Base-by-base conservation (phyloP, 1,140 invertebrate genomes). In the Lanistes nyassanus region DNA sequence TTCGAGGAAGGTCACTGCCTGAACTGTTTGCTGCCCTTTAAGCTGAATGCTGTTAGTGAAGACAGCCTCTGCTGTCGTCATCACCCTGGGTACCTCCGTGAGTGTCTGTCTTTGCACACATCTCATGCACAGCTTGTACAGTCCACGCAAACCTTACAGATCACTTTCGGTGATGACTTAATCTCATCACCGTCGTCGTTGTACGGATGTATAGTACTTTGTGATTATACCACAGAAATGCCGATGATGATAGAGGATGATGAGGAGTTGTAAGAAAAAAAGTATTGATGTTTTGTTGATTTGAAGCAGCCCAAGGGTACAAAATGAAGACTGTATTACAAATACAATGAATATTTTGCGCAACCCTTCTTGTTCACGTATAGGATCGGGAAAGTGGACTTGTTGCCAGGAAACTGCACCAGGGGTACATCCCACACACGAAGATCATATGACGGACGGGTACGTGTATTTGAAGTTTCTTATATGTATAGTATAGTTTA, bases 41-140 rank as follows among this genome's bases (percentile, higher is more conserved):
- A 13, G 16, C 42, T 53, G 2, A 31, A 19, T 31, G 23, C 16
- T 0, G 34, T n/a, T 21, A 19, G n/a, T 4, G 6, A 73, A 21
- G 55, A 51, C 36, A 0, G 29, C 34, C 37, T 23, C 5, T 13
- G n/a, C n/a, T 73, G 70, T 58, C 70, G 36, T 64, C 60, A 62
- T 58, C 70, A 62, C 42, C 70, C 67, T 55, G 67, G 67, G 19
- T 69, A 69, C 67, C 23, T 69, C 67, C 29, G 31, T 31, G 42
- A 53, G 31, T 16, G 6, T 69, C 7, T 16, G 13, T 23, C 42
- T 19, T 53, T 51, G 13, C 53, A 11, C n/a, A 53, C 13, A 29
- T 69, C 23, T 21, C 21, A 23, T 42, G n/a, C n/a, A n/a, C n/a
- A n/a, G n/a, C n/a, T n/a, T n/a, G n/a, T n/a, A n/a, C n/a, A n/a